These are phyloP conservation scores for Himantopus leucocephalus DNA, from an alignment of 2,113 vertebrate species.

Conservation along the genomic window DNA sequence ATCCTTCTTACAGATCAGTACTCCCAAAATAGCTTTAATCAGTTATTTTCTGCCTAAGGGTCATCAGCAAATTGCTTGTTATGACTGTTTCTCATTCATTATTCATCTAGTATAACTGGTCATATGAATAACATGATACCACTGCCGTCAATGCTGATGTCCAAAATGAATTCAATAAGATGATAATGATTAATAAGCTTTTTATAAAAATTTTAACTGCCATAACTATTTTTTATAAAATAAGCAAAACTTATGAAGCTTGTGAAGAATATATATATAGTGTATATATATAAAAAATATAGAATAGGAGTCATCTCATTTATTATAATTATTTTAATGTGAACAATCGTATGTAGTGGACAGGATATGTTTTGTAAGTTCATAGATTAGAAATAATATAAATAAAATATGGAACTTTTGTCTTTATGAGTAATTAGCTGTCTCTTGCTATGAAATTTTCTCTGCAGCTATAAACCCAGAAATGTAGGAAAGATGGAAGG, in stretches of 20 bases:
- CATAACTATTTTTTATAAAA: background rate
- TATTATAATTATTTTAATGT: background rate
- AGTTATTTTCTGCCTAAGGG: slow-evolving; percentile 25
- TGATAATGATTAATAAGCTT: background rate
- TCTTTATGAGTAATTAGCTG: background rate
- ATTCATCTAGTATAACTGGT: slow-evolving; percentile 6
- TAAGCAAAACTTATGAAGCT: background rate
- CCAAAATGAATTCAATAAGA: background rate
- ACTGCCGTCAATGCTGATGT: background rate
- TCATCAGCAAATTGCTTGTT: slow-evolving; percentile 11
- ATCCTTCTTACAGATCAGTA: background rate
- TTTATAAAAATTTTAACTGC: background rate
- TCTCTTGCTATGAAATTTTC: background rate
- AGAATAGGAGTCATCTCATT: background rate
- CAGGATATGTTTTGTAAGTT: background rate
- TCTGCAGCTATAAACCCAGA: background rate
- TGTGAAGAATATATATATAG: background rate
- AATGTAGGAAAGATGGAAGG: background rate
- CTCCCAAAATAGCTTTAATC: slow-evolving; percentile 41
- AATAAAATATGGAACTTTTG: background rate
- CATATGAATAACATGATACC: background rate
- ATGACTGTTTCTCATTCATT: slow-evolving; percentile 9
- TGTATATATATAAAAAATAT: too few species aligned
- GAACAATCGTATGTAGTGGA: background rate
- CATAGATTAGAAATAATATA: background rate